Conservation (phyloP, 2,797 vertebrate species). For the Pangasius larnaudii region DNA sequence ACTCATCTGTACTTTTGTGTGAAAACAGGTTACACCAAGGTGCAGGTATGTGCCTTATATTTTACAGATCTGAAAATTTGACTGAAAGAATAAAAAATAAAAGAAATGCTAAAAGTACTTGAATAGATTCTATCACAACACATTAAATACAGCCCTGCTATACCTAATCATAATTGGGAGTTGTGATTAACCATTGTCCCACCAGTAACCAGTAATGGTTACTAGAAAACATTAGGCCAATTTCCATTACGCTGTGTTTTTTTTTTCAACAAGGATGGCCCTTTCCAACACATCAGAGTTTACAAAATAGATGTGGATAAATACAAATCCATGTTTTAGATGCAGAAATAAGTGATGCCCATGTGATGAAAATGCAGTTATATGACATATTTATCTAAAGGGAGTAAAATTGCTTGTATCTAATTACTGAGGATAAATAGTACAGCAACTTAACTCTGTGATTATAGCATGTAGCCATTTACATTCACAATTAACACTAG, state of each 20-base stretch:
- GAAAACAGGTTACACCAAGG: constrained; percentile 29
- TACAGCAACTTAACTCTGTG: constrained; percentile 78
- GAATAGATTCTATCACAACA: not conserved
- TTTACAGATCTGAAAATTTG: not conserved
- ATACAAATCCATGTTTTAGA: constrained; percentile 65
- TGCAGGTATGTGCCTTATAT: constrained; percentile 6
- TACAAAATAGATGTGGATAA: constrained; percentile 67
- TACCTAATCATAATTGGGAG: not conserved
- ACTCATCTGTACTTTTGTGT: constrained; percentile 33
- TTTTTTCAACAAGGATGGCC: not conserved
- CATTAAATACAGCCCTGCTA: not conserved
- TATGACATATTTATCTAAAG: constrained; percentile 75
- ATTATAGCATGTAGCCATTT: constrained; percentile 76
- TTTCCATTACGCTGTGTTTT: not conserved
- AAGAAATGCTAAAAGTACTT: not conserved
- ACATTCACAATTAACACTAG: constrained; percentile 79
- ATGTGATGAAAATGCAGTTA: not conserved
- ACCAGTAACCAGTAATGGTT: not conserved
- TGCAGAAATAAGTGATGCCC: not conserved
- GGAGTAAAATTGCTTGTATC: constrained; percentile 70
- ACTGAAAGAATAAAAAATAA: not conserved
- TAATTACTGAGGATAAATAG: constrained; percentile 72
- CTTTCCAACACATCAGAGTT: not conserved
- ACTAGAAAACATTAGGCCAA: not conserved
- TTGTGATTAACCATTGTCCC: not conserved